These are phyloP conservation scores for Enteromius treurensis DNA, from an alignment of 2,797 vertebrate genomes.

Conservation along the genomic window DNA sequence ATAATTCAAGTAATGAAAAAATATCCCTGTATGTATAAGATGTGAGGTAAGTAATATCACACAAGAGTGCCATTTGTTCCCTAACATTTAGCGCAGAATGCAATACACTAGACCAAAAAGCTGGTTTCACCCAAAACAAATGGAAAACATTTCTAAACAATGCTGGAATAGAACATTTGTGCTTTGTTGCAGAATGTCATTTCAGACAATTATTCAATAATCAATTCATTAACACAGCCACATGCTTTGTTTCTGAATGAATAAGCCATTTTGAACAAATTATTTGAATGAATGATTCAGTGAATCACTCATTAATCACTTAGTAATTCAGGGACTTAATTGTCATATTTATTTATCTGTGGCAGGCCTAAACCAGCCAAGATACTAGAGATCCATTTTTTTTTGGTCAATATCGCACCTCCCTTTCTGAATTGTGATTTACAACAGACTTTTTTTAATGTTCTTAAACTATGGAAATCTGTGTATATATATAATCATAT, in stretches of 20 bases:
- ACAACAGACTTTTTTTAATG: not conserved
- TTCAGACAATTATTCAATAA: not conserved
- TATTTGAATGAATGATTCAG: not conserved
- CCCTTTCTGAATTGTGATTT: not conserved
- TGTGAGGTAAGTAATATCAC: not conserved
- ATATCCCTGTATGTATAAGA: not conserved
- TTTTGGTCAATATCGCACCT: not conserved
- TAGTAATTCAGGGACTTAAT: not conserved
- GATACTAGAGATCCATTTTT: not conserved
- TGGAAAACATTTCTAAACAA: not conserved
- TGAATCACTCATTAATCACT: not conserved
- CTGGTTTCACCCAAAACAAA: not conserved
- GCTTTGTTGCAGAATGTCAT: not conserved
- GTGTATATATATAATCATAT: not conserved
- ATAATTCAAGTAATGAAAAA: not conserved
- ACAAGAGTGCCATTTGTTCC: no score
- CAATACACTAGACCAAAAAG: not conserved
- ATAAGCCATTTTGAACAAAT: not conserved
- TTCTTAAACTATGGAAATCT: not conserved
- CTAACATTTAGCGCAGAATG: no score
- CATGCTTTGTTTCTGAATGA: not conserved
- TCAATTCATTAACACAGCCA: not conserved
- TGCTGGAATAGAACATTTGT: not conserved
- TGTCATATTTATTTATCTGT: not conserved
- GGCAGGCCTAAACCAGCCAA: not conserved